Conservation (phyloP, 92 coral and sea anemone genomes). For the Scolanthus callimorphus region DNA sequence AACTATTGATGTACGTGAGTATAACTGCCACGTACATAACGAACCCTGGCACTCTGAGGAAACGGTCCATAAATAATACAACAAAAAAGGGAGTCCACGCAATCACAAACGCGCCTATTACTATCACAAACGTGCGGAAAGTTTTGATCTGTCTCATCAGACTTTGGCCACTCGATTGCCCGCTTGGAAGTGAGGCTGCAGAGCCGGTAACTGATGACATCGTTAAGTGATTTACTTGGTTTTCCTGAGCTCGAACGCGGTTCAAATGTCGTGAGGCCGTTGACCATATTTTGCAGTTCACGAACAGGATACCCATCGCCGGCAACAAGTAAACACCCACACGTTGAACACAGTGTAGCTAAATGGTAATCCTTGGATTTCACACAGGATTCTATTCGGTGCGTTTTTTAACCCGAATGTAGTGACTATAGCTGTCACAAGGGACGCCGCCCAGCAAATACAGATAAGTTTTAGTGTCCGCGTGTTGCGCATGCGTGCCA, state of each 20-base stretch:
- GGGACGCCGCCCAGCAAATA: slow-evolving; percentile 12
- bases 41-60: slow-evolving; percentile 14
- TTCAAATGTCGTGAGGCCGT: slow-evolving; percentile 10
- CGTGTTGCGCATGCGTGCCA: slow-evolving; percentile 13
- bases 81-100: slow-evolving; percentile 75
- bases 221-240: neutral
- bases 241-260: slow-evolving; percentile 1
- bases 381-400: slow-evolving; percentile 13
- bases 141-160: slow-evolving; percentile 52
- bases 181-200: too few species aligned
- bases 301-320: slow-evolving; percentile 6
- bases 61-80: slow-evolving; percentile 35
- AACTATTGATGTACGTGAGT: slow-evolving; percentile 67
- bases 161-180: slow-evolving; percentile 4
- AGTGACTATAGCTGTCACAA: slow-evolving; percentile 5
- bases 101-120: slow-evolving; percentile 48
- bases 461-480: slow-evolving; percentile 6
- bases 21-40: slow-evolving; percentile 34
- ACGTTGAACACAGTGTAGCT: slow-evolving; percentile 1
- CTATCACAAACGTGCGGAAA: slow-evolving; percentile 58
- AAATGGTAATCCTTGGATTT: slow-evolving; percentile 9
- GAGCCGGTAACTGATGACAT: neutral
- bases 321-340: slow-evolving; percentile 9
- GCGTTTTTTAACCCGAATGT: slow-evolving; percentile 12
- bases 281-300: slow-evolving; percentile 8